Evolutionary conservation across 1,140 invertebrate species (phyloP), one percentile per base, ranked within the genome.

Genomic region (Rhyzopertha dominica): DNA sequence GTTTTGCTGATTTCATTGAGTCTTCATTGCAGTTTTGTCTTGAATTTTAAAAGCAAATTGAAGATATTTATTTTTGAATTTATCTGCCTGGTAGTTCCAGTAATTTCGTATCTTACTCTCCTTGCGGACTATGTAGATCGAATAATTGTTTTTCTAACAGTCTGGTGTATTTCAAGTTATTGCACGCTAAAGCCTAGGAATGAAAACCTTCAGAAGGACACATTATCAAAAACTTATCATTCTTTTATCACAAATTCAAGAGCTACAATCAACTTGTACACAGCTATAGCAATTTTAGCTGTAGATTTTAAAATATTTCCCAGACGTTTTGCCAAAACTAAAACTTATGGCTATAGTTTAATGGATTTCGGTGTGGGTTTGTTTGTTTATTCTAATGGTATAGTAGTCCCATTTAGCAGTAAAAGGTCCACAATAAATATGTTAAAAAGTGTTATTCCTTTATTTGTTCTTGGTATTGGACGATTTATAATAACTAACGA

Each of bases 321-420:
- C 1, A 67, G 83, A 26, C 71, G 79, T 44, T 86, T 90, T 66
- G 85, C 83, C 0, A 98, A 98, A 71, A 92, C 89, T 7, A 83
- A 89, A 63, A 77, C 63, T 1, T 93, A 76, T 73, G 95, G 95
- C 1, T 89, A 83, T 54, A 85, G 90, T 60, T 64, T 95, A 12
- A 98, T 98, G 95, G 95, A 98, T 63, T 75, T 84, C 25, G 95
- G 95, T 16, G 94, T 97, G 9, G 94, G 91, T 0, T 63, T 88
- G 22, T 98, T 90, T 75, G 73, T 96, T 10, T 72, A 90, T n/a
- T 73, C 84, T 5, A 93, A 92, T 79, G 90, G 84, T 1, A 70
- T 94, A 30, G 84, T 91, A 0, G 78, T 81, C 10, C 79, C 73
- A 38, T 62, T 74, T 16, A 72, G 66, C 41, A 56, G 58, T 31